Evolutionary conservation across 1,140 invertebrate genomes (phyloP), one percentile per base, ranked within the genome.

Genomic region (Drosophila orosa): DNA sequence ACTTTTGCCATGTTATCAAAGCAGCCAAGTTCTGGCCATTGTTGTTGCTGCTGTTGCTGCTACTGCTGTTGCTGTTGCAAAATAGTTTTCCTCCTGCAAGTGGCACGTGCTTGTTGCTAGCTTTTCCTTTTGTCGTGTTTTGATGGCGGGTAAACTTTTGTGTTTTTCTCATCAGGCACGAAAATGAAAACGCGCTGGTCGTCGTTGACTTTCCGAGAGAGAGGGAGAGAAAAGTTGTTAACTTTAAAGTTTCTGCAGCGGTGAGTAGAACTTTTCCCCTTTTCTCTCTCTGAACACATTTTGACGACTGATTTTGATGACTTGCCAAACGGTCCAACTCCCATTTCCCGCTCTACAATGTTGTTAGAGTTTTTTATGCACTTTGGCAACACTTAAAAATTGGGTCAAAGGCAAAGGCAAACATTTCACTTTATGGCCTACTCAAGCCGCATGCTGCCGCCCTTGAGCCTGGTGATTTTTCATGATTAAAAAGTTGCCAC

Each of bases 1-100:
- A 86, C 60, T 87, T 85, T 87, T 59, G 66, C 84, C 79, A 79
- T 87, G 84, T 87, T 87, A 87, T 87, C 83, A 78, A 71, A 71
- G 67, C 67, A 71, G 50, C 19, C 67, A 71, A 69, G 59, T 60
- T 71, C 31, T 47, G 61, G 52, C 17, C 61, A 44, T 60, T 75
- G 47, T 80, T 79, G 61, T 47, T 67, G 57, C 29, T 57, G 40
- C 47, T 73, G 35, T 45, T 55, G 17, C 10, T 6, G 39, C 29
- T 9, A 9, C 44, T 74, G 37, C 24, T 42, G 69, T 29, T 47
- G 55, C 50, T 62, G 54, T 62, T 62, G 60, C 60, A 60, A 63
- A 63, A 63, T 63, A 67, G 63, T 67, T 67, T 65, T 66, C 60
- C 42, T 48, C 65, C 71, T 75, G 73, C 73, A 76, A 67, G 73